Conservation (phyloP, 2,113 vertebrate genomes). For the Oxyura jamaicensis region DNA sequence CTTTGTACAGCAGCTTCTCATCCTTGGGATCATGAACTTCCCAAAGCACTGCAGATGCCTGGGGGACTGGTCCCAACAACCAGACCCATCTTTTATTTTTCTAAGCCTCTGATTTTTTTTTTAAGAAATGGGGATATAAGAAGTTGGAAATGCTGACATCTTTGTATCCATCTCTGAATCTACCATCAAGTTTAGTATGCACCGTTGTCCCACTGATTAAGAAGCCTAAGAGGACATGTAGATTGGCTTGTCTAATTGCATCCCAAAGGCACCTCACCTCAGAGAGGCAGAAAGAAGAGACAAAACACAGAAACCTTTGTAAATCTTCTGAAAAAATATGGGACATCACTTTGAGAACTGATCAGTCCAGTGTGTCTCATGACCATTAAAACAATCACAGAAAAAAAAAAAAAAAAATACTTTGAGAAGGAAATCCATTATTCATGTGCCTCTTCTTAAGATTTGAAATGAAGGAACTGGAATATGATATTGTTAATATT, state of each 20-base stretch:
- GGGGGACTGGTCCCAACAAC: neutral
- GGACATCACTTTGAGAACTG: neutral
- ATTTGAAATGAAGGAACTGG: neutral
- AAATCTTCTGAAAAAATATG: neutral
- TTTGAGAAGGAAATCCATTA: slow-evolving; percentile 5
- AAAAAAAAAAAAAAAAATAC: neutral
- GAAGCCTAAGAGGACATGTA: neutral
- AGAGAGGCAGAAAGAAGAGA: neutral
- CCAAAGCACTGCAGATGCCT: neutral
- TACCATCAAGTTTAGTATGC: neutral
- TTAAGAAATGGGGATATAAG: neutral
- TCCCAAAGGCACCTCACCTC: neutral
- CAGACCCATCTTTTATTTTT: neutral
- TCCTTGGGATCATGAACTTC: neutral
- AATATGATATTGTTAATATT: neutral
- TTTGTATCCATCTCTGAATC: neutral
- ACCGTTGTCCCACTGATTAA: neutral
- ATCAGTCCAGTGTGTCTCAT: neutral
- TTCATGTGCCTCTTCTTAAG: neutral
- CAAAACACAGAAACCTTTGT: neutral
- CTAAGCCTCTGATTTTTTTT: neutral
- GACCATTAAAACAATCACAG: neutral
- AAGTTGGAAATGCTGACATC: neutral
- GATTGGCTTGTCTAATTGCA: neutral
- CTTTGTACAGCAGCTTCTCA: neutral